A percentile compares a stretch with the other conserved stretches of the same genome.
These are phyloP conservation scores for Sarcophaga rosellei DNA, from an alignment of 2,888 invertebrate species.

Conservation along the genomic window DNA sequence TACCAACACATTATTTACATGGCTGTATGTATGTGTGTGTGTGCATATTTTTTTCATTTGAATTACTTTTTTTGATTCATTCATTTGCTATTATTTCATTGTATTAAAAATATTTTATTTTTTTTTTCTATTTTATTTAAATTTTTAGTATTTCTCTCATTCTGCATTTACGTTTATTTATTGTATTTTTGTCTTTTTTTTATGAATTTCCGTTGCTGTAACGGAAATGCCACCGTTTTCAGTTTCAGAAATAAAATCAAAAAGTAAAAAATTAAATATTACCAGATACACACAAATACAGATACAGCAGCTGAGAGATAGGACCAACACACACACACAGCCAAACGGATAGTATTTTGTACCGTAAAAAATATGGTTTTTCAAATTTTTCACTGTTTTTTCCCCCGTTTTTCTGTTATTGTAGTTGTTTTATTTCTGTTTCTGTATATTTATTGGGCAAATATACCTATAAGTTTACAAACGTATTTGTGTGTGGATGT, in stretches of 20 bases:
- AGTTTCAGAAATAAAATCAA: constrained; percentile 41
- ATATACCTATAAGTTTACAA: background rate
- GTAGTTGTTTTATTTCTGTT: background rate
- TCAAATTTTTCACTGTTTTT: constrained; percentile 2
- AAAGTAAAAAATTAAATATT: constrained; percentile 6
- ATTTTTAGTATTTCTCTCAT: background rate
- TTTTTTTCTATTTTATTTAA: constrained; percentile 20
- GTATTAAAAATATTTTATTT: constrained; percentile 23
- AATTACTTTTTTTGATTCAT: background rate
- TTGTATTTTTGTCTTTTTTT: constrained; percentile 35
- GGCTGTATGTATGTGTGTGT: background rate
- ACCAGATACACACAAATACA: background rate
- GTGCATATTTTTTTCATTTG: background rate
- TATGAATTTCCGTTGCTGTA: constrained; percentile 57
- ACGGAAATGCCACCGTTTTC: constrained; percentile 59
- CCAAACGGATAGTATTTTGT: background rate
- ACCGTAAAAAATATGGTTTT: constrained; percentile 25
- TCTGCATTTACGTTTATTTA: background rate
- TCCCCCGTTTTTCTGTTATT: background rate
- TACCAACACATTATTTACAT: background rate
- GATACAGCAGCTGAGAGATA: background rate
- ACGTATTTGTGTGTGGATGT: background rate
- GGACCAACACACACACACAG: background rate
- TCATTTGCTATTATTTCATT: constrained; percentile 37
- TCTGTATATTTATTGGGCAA: too few relatives aligned